phyloP scores from a whole-genome alignment of 1,140 invertebrate species.

The Thalassaphorura encarpata region DNA sequence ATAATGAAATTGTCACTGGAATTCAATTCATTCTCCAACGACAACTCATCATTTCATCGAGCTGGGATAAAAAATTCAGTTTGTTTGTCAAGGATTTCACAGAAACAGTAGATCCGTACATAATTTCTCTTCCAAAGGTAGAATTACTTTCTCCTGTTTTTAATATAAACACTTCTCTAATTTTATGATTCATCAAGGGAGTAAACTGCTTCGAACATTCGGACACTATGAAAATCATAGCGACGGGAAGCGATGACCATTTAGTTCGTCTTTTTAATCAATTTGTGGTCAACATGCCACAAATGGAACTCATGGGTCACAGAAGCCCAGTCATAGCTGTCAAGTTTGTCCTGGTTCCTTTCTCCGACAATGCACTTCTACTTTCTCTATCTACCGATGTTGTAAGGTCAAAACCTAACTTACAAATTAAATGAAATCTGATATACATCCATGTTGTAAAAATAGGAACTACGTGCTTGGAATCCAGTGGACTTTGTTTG shows the following conservation, averaged over 20 bases:
- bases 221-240: constrained; percentile 19
- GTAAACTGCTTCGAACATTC: constrained; percentile 24
- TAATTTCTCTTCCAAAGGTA: constrained; percentile 20
- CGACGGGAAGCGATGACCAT: constrained; percentile 28
- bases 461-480: constrained; percentile 30
- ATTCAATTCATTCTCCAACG: constrained; percentile 16
- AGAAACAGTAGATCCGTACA: constrained; percentile 15
- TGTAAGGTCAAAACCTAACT: constrained; percentile 12
- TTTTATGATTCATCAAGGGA: constrained; percentile 13
- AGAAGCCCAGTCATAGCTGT: constrained; percentile 15
- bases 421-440: neutral
- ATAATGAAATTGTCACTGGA: constrained; percentile 15
- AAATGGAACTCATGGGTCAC: constrained; percentile 29
- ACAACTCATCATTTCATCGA: constrained; percentile 18
- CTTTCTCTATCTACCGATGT: constrained; percentile 26
- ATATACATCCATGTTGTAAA: neutral
- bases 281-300: constrained; percentile 21
- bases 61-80: constrained; percentile 24
- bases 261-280: constrained; percentile 27
- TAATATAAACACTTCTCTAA: neutral
- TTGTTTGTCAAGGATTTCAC: constrained; percentile 22
- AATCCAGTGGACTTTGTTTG: constrained; percentile 23
- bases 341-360: constrained; percentile 17
- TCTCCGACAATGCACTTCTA: constrained; percentile 14
- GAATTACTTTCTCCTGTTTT: neutral